phyloP scores from a whole-genome alignment of 2,888 invertebrate genomes.

The Diarsia rubi region DNA sequence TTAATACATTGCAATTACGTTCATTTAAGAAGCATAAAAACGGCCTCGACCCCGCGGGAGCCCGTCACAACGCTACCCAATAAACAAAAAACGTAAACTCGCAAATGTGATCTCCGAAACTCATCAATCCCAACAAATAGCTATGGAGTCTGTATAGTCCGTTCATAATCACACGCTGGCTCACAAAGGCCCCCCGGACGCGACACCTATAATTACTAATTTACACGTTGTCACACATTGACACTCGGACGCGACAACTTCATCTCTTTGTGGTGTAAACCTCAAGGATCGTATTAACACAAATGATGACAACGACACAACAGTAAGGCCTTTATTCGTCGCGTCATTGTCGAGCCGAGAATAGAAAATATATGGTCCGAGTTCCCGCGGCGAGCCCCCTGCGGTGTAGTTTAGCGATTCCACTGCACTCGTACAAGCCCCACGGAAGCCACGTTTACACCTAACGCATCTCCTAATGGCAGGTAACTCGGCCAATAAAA shows the following conservation, averaged over 20 bases:
- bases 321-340: conserved; percentile 82
- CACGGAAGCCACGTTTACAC: conserved; percentile 90
- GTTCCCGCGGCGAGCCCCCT: conserved; percentile 84
- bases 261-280: conserved; percentile 89
- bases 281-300: conserved; percentile 90
- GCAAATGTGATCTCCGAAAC: conserved; percentile 79
- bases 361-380: conserved; percentile 88
- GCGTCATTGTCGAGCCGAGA: conserved; percentile 85
- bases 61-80: conserved; percentile 77
- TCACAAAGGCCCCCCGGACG: conserved; percentile 87
- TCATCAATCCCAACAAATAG: conserved; percentile 80
- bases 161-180: conserved; percentile 77
- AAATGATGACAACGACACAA: conserved; percentile 89
- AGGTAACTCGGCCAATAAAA: conserved; percentile 90
- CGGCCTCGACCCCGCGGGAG: conserved; percentile 80
- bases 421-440: conserved; percentile 73
- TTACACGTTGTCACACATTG: conserved; percentile 89
- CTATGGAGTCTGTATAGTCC: conserved; percentile 60
- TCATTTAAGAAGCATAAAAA: conserved; percentile 86
- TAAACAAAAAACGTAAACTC: conserved; percentile 73
- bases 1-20: conserved; percentile 88
- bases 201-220: conserved; percentile 88
- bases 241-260: conserved; percentile 85
- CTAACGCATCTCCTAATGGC: conserved; percentile 89
- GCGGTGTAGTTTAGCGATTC: conserved; percentile 85